Conservation (phyloP, 1,140 invertebrate genomes). For the Caenorhabditis tropicalis region DNA sequence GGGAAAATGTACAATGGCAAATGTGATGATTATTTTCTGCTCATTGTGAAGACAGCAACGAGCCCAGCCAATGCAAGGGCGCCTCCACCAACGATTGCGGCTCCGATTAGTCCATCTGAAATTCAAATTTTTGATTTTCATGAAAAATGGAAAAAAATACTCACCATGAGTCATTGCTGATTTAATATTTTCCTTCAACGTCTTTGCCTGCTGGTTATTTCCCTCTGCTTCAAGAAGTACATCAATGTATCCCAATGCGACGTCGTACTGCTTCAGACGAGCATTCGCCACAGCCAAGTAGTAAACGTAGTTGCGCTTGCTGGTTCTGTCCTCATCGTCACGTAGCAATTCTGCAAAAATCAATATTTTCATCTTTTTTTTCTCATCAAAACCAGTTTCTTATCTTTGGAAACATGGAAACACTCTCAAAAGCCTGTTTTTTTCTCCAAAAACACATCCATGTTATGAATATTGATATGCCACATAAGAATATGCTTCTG, state of each 20-base stretch:
- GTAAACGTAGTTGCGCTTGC: constrained; percentile 88
- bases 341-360: constrained; percentile 80
- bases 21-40: constrained; percentile 43
- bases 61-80: constrained; percentile 82
- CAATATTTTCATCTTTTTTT: no score
- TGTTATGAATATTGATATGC: neutral
- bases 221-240: constrained; percentile 86
- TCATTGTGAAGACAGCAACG: constrained; percentile 72
- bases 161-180: constrained; percentile 85
- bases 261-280: constrained; percentile 86
- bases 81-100: constrained; percentile 83
- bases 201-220: constrained; percentile 86
- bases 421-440: neutral
- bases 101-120: constrained; percentile 83
- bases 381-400: no score
- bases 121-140: neutral
- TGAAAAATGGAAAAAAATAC: constrained; percentile 32
- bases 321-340: constrained; percentile 79
- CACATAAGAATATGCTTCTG: neutral
- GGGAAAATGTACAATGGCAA: neutral
- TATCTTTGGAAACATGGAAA: neutral
- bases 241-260: constrained; percentile 83
- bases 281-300: constrained; percentile 91
- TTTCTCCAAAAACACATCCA: neutral
- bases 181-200: constrained; percentile 82